Percentiles rank a stretch among this genome's conserved stretches.
These are phyloP conservation scores for Brachynemurus nebulosus DNA, from an alignment of 2,888 invertebrate species.

Conservation along the genomic window DNA sequence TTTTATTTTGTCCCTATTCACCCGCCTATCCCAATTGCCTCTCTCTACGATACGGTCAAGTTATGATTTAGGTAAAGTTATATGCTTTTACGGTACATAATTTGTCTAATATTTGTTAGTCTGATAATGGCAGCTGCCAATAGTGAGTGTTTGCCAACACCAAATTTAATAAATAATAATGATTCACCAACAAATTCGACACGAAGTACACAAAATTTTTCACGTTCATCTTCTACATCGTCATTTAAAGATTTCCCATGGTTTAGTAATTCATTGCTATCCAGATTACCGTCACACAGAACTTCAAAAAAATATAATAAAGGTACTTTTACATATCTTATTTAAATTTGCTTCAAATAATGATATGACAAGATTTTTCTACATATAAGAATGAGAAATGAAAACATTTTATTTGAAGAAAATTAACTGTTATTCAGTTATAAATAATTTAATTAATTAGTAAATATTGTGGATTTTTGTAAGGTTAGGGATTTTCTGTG, in stretches of 20 bases:
- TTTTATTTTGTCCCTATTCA: too few relatives aligned
- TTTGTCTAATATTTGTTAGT: too few relatives aligned
- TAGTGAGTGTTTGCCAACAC: slow-evolving; percentile 33
- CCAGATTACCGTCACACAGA: slow-evolving; percentile 20
- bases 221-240: slow-evolving; percentile 40
- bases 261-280: slow-evolving; percentile 26
- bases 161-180: slow-evolving; percentile 20
- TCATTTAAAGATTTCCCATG: slow-evolving; percentile 37
- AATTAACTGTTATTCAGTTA: too few relatives aligned
- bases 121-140: slow-evolving; percentile 28
- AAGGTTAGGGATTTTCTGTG: too few relatives aligned
- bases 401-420: too few relatives aligned
- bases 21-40: too few relatives aligned
- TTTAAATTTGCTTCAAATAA: slow-evolving; percentile 7
- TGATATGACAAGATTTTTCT: neutral
- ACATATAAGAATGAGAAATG: neutral
- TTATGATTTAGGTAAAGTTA: too few relatives aligned
- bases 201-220: slow-evolving; percentile 27
- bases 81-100: too few relatives aligned
- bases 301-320: slow-evolving; percentile 15
- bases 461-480: too few relatives aligned
- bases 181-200: slow-evolving; percentile 16
- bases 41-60: too few relatives aligned
- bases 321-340: slow-evolving; percentile 17
- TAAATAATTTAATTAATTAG: too few relatives aligned